phyloP scores from a whole-genome alignment of 2,113 vertebrate species.

The Dipodomys stephensi region DNA sequence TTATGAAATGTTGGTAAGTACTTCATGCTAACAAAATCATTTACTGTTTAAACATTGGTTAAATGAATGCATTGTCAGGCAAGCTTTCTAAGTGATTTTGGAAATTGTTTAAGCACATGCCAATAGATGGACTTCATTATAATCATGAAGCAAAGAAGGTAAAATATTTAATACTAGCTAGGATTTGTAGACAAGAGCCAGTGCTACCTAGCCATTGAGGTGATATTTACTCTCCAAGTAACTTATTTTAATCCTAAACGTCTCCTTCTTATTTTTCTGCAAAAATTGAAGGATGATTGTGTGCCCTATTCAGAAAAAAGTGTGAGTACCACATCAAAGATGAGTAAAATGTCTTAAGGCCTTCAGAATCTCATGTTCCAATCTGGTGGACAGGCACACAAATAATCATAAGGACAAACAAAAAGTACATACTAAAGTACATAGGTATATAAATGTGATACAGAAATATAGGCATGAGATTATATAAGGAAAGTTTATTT shows the following conservation, averaged over 20 bases:
- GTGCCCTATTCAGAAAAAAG: background rate
- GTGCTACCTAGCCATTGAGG: no score
- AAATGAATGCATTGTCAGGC: conserved; percentile 49
- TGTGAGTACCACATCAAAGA: background rate
- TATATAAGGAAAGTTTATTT: background rate
- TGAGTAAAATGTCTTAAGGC: background rate
- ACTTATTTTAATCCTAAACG: conserved; percentile 15
- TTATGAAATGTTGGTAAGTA: conserved; percentile 5
- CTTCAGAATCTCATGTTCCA: background rate
- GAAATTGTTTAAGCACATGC: background rate
- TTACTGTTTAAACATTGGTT: background rate
- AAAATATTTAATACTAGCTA: conserved; percentile 41
- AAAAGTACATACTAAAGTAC: background rate
- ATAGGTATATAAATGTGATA: background rate
- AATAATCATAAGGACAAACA: background rate
- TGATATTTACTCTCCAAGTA: background rate
- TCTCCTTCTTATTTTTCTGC: background rate
- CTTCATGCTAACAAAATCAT: conserved; percentile 4
- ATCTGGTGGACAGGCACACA: background rate
- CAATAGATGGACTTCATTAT: background rate
- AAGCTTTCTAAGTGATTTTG: conserved; percentile 26
- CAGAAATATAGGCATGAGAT: background rate
- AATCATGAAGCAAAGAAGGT: conserved; percentile 33
- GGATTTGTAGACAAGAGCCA: background rate
- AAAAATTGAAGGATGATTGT: background rate